A percentile compares a stretch with the other conserved stretches of the same genome.
These are phyloP conservation scores for Pelvicachromis taeniatus DNA, from an alignment of 2,113 vertebrate species.

Conservation along the genomic window DNA sequence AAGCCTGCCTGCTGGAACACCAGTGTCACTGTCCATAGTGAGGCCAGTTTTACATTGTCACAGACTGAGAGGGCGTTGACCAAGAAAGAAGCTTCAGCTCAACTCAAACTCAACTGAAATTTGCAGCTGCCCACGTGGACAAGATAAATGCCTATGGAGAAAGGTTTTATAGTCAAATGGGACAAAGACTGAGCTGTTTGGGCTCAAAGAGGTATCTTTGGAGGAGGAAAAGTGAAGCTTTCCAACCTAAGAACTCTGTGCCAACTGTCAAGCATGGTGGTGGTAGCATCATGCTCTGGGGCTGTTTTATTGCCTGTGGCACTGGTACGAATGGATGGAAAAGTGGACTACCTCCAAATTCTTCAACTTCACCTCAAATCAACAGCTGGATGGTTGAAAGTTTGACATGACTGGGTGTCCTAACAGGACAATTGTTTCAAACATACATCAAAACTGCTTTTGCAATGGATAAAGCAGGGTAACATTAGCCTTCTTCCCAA, in stretches of 20 bases:
- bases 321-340: neutral
- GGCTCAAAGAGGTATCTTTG: no score
- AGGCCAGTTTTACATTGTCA: neutral
- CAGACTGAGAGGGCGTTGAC: neutral
- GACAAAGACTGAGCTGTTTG: neutral
- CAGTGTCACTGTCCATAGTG: neutral
- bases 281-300: neutral
- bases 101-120: neutral
- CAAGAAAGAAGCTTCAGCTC: neutral
- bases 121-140: neutral
- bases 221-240: neutral
- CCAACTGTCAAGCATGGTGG: neutral
- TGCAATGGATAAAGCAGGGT: neutral
- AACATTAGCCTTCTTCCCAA: neutral
- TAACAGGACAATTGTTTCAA: neutral
- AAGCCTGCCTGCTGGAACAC: neutral
- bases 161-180: neutral
- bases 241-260: neutral
- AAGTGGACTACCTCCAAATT: neutral
- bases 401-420: neutral
- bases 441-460: neutral
- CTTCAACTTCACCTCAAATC: neutral
- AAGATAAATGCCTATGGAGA: neutral
- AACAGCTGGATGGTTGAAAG: neutral
- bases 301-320: rapidly evolving